Evolutionary conservation across 2,113 vertebrate species (phyloP), one percentile per base, ranked within the genome.

Genomic region (Agelaius phoeniceus): DNA sequence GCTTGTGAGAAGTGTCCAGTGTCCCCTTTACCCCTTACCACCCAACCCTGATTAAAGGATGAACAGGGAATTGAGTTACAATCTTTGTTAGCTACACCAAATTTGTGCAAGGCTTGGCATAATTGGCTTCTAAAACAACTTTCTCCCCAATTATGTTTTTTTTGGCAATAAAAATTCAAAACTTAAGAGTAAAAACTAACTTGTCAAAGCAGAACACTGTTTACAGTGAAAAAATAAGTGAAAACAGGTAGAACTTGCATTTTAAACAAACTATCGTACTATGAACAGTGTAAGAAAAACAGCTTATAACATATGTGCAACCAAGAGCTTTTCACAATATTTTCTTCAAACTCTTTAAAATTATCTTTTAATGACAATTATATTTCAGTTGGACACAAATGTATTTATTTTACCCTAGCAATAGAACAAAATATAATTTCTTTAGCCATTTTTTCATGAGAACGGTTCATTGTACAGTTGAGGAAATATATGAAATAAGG

Each of bases 371-470:
- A 99, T 97, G 97, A 99, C 98, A 98, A 98, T 99, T 98, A 98
- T 98, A 99, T 98, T 98, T 99, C 98, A 95, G 97, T 97, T 98
- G 99, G 98, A 98, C 98, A 98, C 98, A 98, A 98, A 98, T 94
- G 98, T 98, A 98, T 99, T 99, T 98, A 98, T 98, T 99, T 99
- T 98, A 99, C 98, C 99, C 99, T 99, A 99, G 98, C 99, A 99
- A 99, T 99, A 99, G 99, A 99, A 99, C 99, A 99, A 99, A 99
- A 99, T 99, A 99, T 98, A 99, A 99, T 98, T 99, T 99, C 99
- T 99, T 99, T 98, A 98, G 98, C 98, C 98, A 98, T 99, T 98
- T 97, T 98, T 98, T 98, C 98, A 99, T 98, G 98, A 99, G 98
- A 99, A 99, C 98, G 99, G 98, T 98, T 99, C 98, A 98, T 98